Evolutionary conservation across 2,888 invertebrate genomes (phyloP), one percentile per base, ranked within the genome.

Genomic region (Didymodactylos carnosus): DNA sequence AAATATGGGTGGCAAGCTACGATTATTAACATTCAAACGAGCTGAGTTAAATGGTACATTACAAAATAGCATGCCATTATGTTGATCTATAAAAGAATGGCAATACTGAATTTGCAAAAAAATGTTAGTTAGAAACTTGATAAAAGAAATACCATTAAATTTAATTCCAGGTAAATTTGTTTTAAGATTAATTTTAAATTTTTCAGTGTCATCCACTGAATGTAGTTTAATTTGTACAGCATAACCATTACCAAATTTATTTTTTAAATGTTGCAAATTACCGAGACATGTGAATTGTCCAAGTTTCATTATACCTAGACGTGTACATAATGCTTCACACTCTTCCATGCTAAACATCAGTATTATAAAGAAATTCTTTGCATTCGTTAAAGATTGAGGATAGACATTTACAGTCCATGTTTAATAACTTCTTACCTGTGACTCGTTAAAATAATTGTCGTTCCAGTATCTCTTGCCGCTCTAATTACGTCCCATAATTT

Each of bases 401-500:
- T 43, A 19, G 16, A 43, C 6, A n/a, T n/a, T n/a, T n/a, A n/a
- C n/a, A n/a, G 3, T 7, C 3, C 25, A 53, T 7, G 3, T 10
- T 29, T 19, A 19, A 5, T 27, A 23, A 13, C 0, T n/a, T 35
- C 14, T 69, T 70, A 73, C 70, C 73, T 81, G 78, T 84, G 84
- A 39, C 83, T 83, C 35, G 83, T 83, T 8, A 84, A 78, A 6
- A 83, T 77, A 23, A 83, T 80, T 0, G 83, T 80, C 43, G 81
- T 79, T 72, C 81, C 80, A 27, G 80, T 79, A 72, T 79, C 79
- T 23, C 79, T 79, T 27, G 81, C 81, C 43, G 77, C 76, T n/a
- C 78, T 76, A 69, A 84, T 80, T 74, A 80, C 80, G 51, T 80
- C 80, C 84, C 84, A 84, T 14, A 83, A 82, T 39, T 82, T 78